Evolutionary conservation across 2,888 invertebrate species (phyloP).

Genomic region (Hydriomena furcata): DNA sequence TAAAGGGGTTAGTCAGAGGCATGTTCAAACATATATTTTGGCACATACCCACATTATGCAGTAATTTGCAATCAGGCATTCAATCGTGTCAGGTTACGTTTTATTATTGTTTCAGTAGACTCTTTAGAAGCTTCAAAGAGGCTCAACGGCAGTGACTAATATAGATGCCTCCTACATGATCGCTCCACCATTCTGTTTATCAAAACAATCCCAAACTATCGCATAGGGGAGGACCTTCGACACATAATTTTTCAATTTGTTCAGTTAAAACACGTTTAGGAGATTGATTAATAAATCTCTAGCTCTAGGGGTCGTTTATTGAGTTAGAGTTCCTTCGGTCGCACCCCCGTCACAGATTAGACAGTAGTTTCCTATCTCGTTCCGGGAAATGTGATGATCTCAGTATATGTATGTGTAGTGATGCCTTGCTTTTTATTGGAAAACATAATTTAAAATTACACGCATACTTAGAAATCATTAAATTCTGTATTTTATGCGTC

Average conservation of each 20-base stretch:
- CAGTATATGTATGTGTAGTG: conserved; percentile 21
- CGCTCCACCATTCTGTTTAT: conserved; percentile 22
- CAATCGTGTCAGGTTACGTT: too few species aligned
- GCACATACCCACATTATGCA: too few species aligned
- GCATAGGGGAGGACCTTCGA: conserved; percentile 46
- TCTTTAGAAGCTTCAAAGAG: not conserved
- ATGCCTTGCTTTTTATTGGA: conserved; percentile 13
- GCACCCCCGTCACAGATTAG: conserved; percentile 26
- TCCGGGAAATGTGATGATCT: conserved; percentile 36
- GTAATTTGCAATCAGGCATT: too few species aligned
- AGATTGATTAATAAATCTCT: conserved; percentile 82
- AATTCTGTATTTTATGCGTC: too few species aligned
- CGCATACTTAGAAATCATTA: too few species aligned
- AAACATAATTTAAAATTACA: too few species aligned
- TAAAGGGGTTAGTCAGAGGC: too few species aligned
- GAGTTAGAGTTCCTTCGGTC: conserved; percentile 58
- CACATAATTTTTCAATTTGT: conserved; percentile 77
- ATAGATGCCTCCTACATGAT: not conserved
- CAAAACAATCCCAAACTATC: conserved; percentile 35
- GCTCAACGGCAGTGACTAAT: conserved; percentile 6
- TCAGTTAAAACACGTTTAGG: conserved; percentile 74
- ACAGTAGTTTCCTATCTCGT: conserved; percentile 17
- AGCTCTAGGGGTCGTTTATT: conserved; percentile 62
- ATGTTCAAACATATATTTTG: too few species aligned
- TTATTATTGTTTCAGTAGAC: too few species aligned